phyloP scores from a whole-genome alignment of 2,888 invertebrate species.

The Gandaritis pyraliata region DNA sequence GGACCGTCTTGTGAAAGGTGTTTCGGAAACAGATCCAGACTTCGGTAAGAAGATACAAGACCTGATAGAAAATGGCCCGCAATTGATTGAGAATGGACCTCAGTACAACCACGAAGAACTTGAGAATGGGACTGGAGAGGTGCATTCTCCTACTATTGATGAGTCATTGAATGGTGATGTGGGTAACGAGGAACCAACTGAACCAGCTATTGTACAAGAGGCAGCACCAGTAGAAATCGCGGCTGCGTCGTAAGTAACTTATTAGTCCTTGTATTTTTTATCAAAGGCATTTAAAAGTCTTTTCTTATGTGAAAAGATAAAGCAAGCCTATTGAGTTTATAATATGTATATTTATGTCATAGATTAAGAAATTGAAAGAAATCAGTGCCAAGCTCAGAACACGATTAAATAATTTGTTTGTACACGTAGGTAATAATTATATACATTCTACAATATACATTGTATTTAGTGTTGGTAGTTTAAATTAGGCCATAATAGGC shows the following conservation, averaged over 20 bases:
- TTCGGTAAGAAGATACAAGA: constrained; percentile 89
- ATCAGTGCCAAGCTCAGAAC: constrained; percentile 17
- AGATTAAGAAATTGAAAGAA: constrained; percentile 16
- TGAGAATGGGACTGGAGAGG: constrained; percentile 63
- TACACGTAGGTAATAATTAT: not conserved
- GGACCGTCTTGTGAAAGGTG: constrained; percentile 87
- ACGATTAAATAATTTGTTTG: not conserved
- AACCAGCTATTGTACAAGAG: constrained; percentile 53
- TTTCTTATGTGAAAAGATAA: not conserved
- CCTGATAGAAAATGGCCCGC: constrained; percentile 63
- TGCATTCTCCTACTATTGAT: constrained; percentile 53
- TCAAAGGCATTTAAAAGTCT: not conserved
- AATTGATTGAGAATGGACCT: constrained; percentile 60
- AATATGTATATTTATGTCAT: constrained; percentile 4
- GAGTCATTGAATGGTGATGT: constrained; percentile 35
- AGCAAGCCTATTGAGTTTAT: not conserved
- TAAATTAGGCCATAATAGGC: constrained; percentile 2
- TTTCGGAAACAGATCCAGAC: constrained; percentile 88
- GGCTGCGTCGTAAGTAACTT: constrained; percentile 66
- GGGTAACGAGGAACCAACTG: constrained; percentile 40
- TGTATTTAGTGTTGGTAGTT: not conserved
- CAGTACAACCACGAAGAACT: constrained; percentile 73
- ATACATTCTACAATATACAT: not conserved
- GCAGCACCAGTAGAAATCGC: constrained; percentile 71
- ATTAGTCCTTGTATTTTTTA: not conserved